A percentile compares a stretch with the other conserved stretches of the same genome.
phyloP scores from a whole-genome alignment of 64 coral and sea anemone species.

The Platygyra sinensis region DNA sequence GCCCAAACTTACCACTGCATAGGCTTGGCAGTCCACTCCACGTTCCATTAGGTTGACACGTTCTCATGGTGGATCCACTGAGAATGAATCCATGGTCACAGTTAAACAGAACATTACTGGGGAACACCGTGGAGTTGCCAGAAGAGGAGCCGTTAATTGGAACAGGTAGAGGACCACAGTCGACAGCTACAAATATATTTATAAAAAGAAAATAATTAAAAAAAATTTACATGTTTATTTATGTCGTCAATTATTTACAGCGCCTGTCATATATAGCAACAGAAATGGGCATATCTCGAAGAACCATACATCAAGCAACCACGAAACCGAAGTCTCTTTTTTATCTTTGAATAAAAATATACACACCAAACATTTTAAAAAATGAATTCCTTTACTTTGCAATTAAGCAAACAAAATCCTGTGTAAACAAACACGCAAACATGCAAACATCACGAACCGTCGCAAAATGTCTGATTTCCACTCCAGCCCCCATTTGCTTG shows the following conservation, averaged over 20 bases:
- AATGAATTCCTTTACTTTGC: no score
- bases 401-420: background rate
- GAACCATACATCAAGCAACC: no score
- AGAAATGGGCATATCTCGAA: no score
- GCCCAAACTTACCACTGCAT: constrained; percentile 36
- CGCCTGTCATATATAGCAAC: background rate
- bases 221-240: background rate
- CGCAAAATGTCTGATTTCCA: constrained; percentile 38
- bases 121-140: constrained; percentile 23
- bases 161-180: constrained; percentile 56
- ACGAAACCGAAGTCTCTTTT: no score
- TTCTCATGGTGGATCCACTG: constrained; percentile 1
- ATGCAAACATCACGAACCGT: background rate
- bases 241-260: background rate
- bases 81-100: constrained; percentile 66
- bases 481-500: constrained; percentile 60
- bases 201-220: background rate
- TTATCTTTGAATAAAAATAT: no score
- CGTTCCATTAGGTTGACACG: constrained; percentile 19
- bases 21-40: constrained; percentile 13
- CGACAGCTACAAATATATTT: constrained; percentile 28
- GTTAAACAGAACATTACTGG: constrained; percentile 4
- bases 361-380: no score
- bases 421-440: background rate
- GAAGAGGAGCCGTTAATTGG: constrained; percentile 52